Conservation (phyloP, 37 sponge, comb jelly and placozoan genomes). For the Beroe forskalii region DNA sequence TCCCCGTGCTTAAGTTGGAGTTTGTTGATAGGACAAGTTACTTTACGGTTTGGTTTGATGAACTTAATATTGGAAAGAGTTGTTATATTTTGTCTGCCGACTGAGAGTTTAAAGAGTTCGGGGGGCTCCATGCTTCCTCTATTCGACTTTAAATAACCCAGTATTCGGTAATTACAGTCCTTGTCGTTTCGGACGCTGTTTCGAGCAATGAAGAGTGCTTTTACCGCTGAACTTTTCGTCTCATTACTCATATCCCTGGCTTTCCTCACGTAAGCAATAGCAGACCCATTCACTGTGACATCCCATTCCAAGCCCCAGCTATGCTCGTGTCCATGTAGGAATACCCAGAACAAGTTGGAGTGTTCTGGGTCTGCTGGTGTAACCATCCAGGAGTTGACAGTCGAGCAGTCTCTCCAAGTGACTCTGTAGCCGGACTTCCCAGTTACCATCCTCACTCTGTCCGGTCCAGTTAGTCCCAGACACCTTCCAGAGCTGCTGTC, state of each 20-base stretch:
- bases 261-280: too few relatives aligned
- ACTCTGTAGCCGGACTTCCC: not conserved
- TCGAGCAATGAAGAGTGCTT: too few relatives aligned
- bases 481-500: not conserved
- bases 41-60: not conserved
- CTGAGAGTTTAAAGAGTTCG: not conserved
- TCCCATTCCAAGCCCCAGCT: not conserved
- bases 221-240: too few relatives aligned
- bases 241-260: too few relatives aligned
- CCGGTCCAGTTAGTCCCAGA: not conserved
- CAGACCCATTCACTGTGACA: not conserved
- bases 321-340: not conserved
- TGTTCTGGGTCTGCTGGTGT: not conserved
- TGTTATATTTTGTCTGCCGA: not conserved
- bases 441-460: not conserved
- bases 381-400: not conserved
- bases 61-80: not conserved
- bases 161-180: not conserved
- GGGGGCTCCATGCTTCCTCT: not conserved
- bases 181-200: not conserved
- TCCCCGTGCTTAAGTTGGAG: too few relatives aligned
- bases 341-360: not conserved
- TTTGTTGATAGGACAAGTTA: too few relatives aligned
- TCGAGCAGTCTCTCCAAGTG: not conserved
- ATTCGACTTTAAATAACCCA: not conserved